Evolutionary conservation across 2,888 invertebrate species (phyloP).

Genomic region (Quadroppia sp.): DNA sequence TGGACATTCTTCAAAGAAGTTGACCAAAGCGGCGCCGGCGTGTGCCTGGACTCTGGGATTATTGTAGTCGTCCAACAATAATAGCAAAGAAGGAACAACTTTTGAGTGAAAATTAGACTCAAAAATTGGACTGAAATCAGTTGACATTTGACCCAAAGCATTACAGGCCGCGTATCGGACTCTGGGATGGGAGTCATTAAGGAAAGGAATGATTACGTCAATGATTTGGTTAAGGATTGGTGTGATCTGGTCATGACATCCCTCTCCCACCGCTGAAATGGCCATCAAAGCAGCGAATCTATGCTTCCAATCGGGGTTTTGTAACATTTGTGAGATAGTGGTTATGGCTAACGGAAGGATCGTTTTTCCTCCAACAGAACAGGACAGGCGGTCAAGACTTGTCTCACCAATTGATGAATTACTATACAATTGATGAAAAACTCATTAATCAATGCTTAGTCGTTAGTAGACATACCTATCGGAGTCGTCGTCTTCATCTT

Average conservation of each 20-base stretch:
- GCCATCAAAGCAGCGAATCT: slow-evolving; percentile 94
- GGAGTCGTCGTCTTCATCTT: slow-evolving; percentile 86
- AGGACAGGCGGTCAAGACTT: slow-evolving; percentile 92
- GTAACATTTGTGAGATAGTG: slow-evolving; percentile 80
- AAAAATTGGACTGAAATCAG: slow-evolving; percentile 93
- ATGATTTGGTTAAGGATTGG: slow-evolving; percentile 86
- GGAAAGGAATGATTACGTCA: slow-evolving; percentile 77
- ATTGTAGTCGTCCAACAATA: slow-evolving; percentile 80
- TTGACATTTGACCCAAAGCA: slow-evolving; percentile 97
- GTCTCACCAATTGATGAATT: slow-evolving; percentile 95
- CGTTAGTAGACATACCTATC: slow-evolving; percentile 60
- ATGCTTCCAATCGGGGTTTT: slow-evolving; percentile 54
- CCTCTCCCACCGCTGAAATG: slow-evolving; percentile 95
- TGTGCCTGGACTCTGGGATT: slow-evolving; percentile 91
- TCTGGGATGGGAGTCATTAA: slow-evolving; percentile 80
- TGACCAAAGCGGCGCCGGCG: slow-evolving; percentile 91
- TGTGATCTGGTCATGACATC: slow-evolving; percentile 98
- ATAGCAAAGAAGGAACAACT: slow-evolving; percentile 77
- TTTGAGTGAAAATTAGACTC: slow-evolving; percentile 96
- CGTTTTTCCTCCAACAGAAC: slow-evolving; percentile 88
- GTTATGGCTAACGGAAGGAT: slow-evolving; percentile 83
- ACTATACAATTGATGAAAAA: slow-evolving; percentile 55
- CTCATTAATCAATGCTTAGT: slow-evolving; percentile 33
- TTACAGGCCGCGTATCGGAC: slow-evolving; percentile 97
- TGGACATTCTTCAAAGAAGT: slow-evolving; percentile 98